A percentile compares a stretch with the other conserved stretches of the same genome.
These are phyloP conservation scores for Mungos mungo DNA, from an alignment of 2,113 vertebrate genomes.

Conservation along the genomic window DNA sequence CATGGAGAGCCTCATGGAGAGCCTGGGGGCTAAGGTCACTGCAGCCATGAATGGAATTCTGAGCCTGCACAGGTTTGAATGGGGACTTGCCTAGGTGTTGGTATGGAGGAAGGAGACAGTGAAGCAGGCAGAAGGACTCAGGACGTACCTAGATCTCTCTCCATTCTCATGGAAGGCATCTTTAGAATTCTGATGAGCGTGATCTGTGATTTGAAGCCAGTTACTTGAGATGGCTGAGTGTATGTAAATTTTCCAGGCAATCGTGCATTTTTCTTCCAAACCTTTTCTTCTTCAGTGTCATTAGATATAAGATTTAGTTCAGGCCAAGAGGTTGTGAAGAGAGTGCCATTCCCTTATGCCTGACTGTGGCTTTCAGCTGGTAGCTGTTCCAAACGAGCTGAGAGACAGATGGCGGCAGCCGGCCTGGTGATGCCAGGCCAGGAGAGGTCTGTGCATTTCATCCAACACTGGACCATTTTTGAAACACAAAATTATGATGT, in stretches of 20 bases:
- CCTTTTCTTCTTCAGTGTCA: background rate
- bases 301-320: background rate
- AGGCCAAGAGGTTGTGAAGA: background rate
- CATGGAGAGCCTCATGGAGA: fast-evolving
- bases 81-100: background rate
- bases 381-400: background rate
- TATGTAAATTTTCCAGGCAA: background rate
- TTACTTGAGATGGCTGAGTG: background rate
- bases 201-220: background rate
- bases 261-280: background rate
- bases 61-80: background rate
- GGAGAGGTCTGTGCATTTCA: background rate
- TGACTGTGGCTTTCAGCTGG: background rate
- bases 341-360: background rate
- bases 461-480: background rate
- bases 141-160: background rate
- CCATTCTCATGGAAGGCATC: background rate
- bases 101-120: background rate
- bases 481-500: background rate
- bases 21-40: too few relatives aligned
- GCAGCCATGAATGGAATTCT: background rate
- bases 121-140: fast-evolving
- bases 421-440: fast-evolving
- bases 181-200: background rate
- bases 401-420: background rate